phyloP scores from a whole-genome alignment of 2,797 vertebrate genomes.

The Enteromius afrohamiltoni region DNA sequence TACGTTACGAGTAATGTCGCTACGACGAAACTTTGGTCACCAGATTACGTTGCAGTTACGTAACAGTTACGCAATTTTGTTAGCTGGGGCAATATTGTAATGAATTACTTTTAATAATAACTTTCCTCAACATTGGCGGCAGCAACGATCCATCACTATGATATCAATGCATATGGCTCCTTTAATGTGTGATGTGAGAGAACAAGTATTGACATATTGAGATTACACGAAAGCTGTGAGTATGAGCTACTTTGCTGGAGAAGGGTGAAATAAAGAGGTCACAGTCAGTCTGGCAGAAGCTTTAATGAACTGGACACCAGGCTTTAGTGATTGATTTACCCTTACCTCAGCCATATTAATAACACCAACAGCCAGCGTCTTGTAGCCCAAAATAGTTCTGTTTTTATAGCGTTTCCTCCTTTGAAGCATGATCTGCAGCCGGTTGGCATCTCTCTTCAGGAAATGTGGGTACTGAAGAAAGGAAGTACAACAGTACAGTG shows the following conservation, averaged over 20 bases:
- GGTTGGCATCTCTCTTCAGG: slow-evolving; percentile 83
- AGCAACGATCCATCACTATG: neutral
- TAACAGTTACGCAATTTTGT: no score
- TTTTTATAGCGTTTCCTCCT: slow-evolving; percentile 84
- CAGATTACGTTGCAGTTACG: no score
- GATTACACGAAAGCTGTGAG: neutral
- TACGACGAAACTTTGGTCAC: no score
- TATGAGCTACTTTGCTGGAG: neutral
- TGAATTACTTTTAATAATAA: neutral
- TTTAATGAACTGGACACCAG: neutral
- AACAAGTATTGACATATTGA: neutral
- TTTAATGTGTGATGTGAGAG: neutral
- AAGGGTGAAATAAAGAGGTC: neutral
- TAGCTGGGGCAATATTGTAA: neutral
- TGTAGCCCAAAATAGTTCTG: slow-evolving; percentile 84
- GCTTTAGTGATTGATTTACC: neutral
- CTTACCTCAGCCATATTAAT: slow-evolving; percentile 84
- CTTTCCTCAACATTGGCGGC: neutral
- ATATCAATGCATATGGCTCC: neutral
- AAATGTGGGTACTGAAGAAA: slow-evolving; percentile 80
- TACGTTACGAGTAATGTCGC: no score
- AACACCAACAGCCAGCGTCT: slow-evolving; percentile 81
- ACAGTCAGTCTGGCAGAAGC: neutral
- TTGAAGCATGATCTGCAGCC: slow-evolving; percentile 84
- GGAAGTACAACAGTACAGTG: neutral